These are phyloP conservation scores for Pogoniulus pusillus DNA, from an alignment of 2,797 vertebrate species.

Conservation along the genomic window DNA sequence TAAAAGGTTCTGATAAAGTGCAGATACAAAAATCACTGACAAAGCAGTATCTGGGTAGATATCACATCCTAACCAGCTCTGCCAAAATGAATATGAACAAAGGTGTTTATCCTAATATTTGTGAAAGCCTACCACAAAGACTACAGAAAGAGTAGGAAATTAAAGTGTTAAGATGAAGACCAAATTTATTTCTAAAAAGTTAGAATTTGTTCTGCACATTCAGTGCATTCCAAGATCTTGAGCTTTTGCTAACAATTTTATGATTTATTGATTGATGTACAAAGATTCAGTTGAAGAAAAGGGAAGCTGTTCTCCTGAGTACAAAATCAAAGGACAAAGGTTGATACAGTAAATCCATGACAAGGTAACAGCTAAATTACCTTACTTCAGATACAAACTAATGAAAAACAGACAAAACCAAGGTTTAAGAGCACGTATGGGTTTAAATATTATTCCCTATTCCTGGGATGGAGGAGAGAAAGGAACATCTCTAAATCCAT, in stretches of 20 bases:
- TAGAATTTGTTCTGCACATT: background rate
- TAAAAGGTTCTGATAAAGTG: conserved; percentile 11
- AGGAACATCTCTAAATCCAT: background rate
- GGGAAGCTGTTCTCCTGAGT: background rate
- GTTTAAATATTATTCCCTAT: background rate
- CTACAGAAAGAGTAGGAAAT: background rate
- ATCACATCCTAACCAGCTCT: background rate
- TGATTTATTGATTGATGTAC: background rate
- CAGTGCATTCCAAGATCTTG: background rate
- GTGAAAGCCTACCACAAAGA: background rate
- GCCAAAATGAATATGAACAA: background rate
- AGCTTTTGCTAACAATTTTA: background rate
- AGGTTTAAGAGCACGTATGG: background rate
- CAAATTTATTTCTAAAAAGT: background rate
- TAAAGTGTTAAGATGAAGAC: background rate
- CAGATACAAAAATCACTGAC: conserved; percentile 26
- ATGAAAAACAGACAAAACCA: background rate
- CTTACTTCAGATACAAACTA: background rate
- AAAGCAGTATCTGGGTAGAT: conserved; percentile 32
- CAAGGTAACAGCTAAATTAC: background rate
- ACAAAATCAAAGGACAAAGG: background rate
- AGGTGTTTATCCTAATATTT: conserved; percentile 4
- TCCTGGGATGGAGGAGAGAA: background rate
- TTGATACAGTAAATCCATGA: background rate
- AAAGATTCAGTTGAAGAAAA: background rate